Base-by-base conservation (phyloP, 1,140 invertebrate species). In the Ips typographus region DNA sequence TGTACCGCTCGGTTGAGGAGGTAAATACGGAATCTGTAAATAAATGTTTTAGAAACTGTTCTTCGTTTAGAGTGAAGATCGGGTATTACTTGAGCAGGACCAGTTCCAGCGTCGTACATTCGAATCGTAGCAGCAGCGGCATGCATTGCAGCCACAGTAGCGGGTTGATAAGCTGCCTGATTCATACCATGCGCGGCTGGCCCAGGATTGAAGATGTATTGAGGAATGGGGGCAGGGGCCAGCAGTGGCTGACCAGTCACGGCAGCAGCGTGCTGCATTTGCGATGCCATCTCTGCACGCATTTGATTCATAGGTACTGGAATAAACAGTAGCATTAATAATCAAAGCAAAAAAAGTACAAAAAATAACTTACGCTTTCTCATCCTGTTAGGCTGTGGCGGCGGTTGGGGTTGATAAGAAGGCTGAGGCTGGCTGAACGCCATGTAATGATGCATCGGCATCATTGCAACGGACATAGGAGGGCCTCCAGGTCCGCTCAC, bases 161-260 rank as follows among this genome's bases (percentile, higher is more conserved):
- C 40, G 8, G 69, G 72, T 55, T 71, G 72, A 43, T 71, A 70
- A 51, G 70, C 66, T 22, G 56, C 56, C n/a, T 74, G 70, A 37
- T 71, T 71, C 61, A 88, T 82, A 80, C 85, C 83, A 73, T 86
- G 84, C 65, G 82, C 85, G 77, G 87, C 85, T 71, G 85, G 85
- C 40, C 71, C 68, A 37, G 75, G 72, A 37, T 83, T 83, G 63
- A 81, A 81, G 75, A 88, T 82, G 77, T 85, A 87, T 65, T 77
- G 85, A 74, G 85, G 86, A 74, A 89, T 77, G 22, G 91, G 90
- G 3, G 88, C 89, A 6, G 91, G 90, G 42, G 92, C 89, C 72
- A 94, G 81, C 59, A 95, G 81, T 3, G 93, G 93, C 77, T 93
- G 92, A 1, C 93, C 93, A 44, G 92, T 94, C 51, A 91, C 92